Evolutionary conservation across 2,113 vertebrate genomes (phyloP).

Genomic region (Leptocoma aspasia): DNA sequence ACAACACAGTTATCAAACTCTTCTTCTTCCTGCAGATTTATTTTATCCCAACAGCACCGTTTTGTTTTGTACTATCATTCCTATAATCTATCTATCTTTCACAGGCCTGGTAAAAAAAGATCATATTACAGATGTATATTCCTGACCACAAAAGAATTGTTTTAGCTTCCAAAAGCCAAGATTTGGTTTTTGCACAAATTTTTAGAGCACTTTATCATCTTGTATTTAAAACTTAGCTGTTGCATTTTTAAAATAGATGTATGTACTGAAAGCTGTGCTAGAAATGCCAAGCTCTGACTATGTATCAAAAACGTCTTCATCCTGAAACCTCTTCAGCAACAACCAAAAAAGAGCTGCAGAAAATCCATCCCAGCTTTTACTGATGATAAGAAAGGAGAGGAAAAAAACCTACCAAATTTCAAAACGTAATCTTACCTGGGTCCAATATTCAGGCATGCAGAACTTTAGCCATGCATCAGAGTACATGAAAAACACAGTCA

Average conservation of each 20-base stretch:
- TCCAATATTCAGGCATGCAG: background rate
- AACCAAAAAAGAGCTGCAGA: background rate
- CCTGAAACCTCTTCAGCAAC: background rate
- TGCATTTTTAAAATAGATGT: background rate
- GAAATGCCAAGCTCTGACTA: background rate
- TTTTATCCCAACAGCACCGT: background rate
- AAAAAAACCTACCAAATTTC: background rate
- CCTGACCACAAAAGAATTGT: background rate
- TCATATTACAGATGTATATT: background rate
- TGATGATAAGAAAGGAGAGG: background rate
- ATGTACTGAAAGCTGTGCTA: background rate
- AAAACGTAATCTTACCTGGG: conserved; percentile 9
- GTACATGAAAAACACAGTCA: background rate
- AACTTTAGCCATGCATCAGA: conserved; percentile 1
- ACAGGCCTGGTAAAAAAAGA: background rate
- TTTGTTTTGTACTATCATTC: background rate
- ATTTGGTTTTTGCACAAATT: background rate
- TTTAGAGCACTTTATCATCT: background rate
- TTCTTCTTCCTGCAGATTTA: background rate
- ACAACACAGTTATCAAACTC: background rate
- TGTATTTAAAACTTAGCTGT: background rate
- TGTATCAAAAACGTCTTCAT: background rate
- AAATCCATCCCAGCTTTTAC: background rate
- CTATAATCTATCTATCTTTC: background rate
- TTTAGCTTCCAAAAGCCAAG: background rate